A percentile compares a stretch with the other conserved stretches of the same genome.
These are phyloP conservation scores for Podarcis cretensis DNA, from an alignment of 2,113 vertebrate species.

Conservation along the genomic window DNA sequence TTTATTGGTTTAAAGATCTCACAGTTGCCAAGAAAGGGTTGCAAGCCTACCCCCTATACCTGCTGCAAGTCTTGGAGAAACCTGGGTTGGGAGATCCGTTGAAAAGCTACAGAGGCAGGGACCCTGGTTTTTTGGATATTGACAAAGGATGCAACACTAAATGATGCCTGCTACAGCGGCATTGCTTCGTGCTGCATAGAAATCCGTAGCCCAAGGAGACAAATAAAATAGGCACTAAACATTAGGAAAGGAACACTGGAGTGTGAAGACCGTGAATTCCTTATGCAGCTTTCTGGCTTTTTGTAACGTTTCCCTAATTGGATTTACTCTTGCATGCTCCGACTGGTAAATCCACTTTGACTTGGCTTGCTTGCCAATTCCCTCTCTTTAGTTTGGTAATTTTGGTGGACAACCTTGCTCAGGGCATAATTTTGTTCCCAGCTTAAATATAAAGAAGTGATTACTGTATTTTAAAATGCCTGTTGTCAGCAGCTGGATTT, in stretches of 20 bases:
- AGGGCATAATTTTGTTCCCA: constrained; percentile 42
- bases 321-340: constrained; percentile 57
- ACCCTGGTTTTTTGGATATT: neutral
- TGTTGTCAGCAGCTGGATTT: constrained; percentile 38
- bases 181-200: neutral
- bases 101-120: neutral
- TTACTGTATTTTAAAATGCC: constrained; percentile 32
- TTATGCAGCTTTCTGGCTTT: constrained; percentile 41
- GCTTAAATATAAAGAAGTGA: constrained; percentile 31
- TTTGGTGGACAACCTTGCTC: constrained; percentile 14
- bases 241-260: neutral
- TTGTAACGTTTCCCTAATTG: constrained; percentile 53
- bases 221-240: neutral
- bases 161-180: neutral
- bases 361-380: constrained; percentile 47
- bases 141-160: neutral
- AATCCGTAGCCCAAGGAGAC: neutral
- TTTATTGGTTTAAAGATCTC: neutral
- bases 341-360: constrained; percentile 57
- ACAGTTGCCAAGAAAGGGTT: neutral
- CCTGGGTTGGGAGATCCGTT: neutral
- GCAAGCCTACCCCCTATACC: neutral
- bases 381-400: constrained; percentile 27
- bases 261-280: neutral
- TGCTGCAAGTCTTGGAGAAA: neutral